Evolutionary conservation across 2,888 invertebrate species (phyloP).

Genomic region (Octodonta nipae): DNA sequence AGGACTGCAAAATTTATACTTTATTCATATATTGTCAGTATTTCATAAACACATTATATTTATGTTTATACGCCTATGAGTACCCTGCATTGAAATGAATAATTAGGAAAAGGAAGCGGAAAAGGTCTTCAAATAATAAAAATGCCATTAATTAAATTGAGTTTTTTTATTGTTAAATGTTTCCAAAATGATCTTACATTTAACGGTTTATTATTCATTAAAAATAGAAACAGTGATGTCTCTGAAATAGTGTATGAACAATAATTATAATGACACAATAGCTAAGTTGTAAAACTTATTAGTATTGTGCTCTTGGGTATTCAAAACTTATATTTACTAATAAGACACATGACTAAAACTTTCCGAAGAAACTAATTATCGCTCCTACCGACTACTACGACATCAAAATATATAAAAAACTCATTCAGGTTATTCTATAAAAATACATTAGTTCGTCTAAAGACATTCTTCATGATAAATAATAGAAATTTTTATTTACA

Average conservation of each 20-base stretch:
- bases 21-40: too few species aligned
- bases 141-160: constrained; percentile 13
- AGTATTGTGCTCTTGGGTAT: constrained; percentile 13
- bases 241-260: constrained; percentile 21
- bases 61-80: too few species aligned
- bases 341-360: constrained; percentile 16
- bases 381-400: constrained; percentile 9
- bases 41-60: too few species aligned
- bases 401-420: too few species aligned
- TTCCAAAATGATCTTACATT: constrained; percentile 29
- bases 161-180: constrained; percentile 25
- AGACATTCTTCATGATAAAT: too few species aligned
- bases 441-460: too few species aligned
- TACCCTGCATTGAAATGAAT: too few species aligned
- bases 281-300: background rate
- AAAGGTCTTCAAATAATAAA: too few species aligned
- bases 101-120: too few species aligned
- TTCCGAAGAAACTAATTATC: constrained; percentile 13
- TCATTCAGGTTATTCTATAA: too few species aligned
- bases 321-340: constrained; percentile 11
- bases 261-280: constrained; percentile 8
- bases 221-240: constrained; percentile 23
- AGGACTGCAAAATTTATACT: too few species aligned
- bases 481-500: too few species aligned
- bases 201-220: constrained; percentile 24